These are phyloP conservation scores for Drosophila pullipes DNA, from an alignment of 2,888 invertebrate species.

Conservation along the genomic window DNA sequence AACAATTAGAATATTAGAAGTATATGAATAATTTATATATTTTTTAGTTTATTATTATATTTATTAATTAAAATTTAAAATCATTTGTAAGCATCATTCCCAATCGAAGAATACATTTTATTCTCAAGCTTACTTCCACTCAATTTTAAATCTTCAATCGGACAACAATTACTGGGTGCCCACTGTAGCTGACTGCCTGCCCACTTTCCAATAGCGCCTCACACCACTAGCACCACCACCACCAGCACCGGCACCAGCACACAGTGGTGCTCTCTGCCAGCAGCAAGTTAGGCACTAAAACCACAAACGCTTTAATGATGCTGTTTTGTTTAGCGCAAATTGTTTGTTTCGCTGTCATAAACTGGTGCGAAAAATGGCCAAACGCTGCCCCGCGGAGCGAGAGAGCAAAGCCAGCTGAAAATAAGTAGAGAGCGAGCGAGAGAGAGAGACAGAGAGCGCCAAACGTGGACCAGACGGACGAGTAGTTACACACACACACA, in stretches of 20 bases:
- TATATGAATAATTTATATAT: background rate
- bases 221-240: background rate
- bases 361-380: constrained; percentile 83
- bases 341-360: constrained; percentile 83
- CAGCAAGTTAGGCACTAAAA: constrained; percentile 73
- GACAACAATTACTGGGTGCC: constrained; percentile 40
- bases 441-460: constrained; percentile 28
- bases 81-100: background rate
- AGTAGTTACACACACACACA: constrained; percentile 38
- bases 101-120: background rate
- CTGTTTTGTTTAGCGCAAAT: constrained; percentile 83
- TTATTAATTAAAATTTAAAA: background rate
- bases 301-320: constrained; percentile 83
- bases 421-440: constrained; percentile 21
- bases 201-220: constrained; percentile 51
- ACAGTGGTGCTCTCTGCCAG: constrained; percentile 32
- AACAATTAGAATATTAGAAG: background rate
- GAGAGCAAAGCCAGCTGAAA: constrained; percentile 28
- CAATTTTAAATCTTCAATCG: background rate
- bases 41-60: background rate
- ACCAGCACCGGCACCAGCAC: constrained; percentile 1
- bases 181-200: constrained; percentile 28
- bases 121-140: background rate
- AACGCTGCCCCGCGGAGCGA: constrained; percentile 54
- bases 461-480: constrained; percentile 42